Base-by-base conservation (phyloP, 2,888 invertebrate genomes). In the Rhingia campestris region DNA sequence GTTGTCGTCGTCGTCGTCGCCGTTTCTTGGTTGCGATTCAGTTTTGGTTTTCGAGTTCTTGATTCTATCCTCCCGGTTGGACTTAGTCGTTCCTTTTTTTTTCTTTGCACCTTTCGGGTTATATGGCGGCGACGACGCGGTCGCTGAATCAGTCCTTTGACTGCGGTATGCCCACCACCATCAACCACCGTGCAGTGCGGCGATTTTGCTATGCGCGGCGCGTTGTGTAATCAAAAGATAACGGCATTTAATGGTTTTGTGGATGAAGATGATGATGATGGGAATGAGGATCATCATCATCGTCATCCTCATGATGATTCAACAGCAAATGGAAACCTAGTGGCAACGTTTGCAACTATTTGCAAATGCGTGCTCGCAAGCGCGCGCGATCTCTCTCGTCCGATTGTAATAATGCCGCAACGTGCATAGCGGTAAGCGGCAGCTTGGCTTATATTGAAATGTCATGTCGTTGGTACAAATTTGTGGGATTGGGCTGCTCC, bases 151-250 rank as follows among this genome's bases (percentile, higher is more conserved):
- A 74, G 74, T 84, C 74, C 79, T 84, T 84, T 64, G 67, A 64
- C 73, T 59, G 9, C 7, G 22, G 22, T 22, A 22, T 49, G 56
- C 59, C 64, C 79, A 81, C 58, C 41, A 75, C 58, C 41, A 45
- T 30, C 70, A 67, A 41, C 54, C 47, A 64, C 56, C 45, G 64
- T 56, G 45, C 43, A 22, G 74, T 74, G 6, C 22, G 22, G 22
- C 1, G 39, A 3, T 39, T 49, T 67, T 67, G 72, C 64, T 63
- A 76, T 85, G 72, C 81, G 81, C 80, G 70, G 85, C 74, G 41
- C 67, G 76, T 85, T 85, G 81, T 81, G 80, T 81, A 85, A 85
- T 85, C 81, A 80, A 75, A 85, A 80, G 85, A 85, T 85, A 85
- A 85, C 85, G 81, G 85, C 61, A 80, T 81, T 81, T 76, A 81